Base-by-base conservation (phyloP, 2,888 invertebrate genomes). In the Lissocephala sabroskyi region DNA sequence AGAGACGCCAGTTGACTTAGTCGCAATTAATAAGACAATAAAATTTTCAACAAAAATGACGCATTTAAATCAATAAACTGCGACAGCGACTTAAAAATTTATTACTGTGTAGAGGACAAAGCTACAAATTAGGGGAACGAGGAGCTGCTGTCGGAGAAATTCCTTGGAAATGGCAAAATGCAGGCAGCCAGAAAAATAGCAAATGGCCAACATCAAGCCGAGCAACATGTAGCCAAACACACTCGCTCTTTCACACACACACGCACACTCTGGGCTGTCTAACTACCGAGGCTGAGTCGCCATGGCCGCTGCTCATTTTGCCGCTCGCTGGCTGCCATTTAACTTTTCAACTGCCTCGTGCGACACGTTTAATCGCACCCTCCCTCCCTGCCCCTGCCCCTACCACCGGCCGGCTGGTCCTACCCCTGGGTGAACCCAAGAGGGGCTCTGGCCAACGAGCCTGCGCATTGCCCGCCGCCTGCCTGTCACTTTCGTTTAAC, bases 401-500 rank as follows among this genome's bases (percentile, higher is more conserved):
- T 26, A 28, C 28, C 30, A 26, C 28, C 13, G n/a, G n/a, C n/a
- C n/a, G n/a, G n/a, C n/a, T n/a, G n/a, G n/a, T n/a, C 37, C 16
- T 52, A 33, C 39, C 26, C 17, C 7, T 36, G 36, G 23, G 11
- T 39, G 19, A 23, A 13, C 14, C 35, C 35, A 35, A 13, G 10
- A 13, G 16, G 16, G 35, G 16, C n/a, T 6, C 14, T 40, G 10
- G 13, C 32, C 56, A 53, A 46, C 59, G 62, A 55, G 65, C 65
- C 60, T 61, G 52, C 62, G 56, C 63, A 52, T 48, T 56, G 60
- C 30, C 54, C 44, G 46, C 39, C 36, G 16, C 26, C 16, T 32
- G 73, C 61, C 67, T 78, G 77, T 71, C 77, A 75, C 77, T 79
- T 74, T 79, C 71, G 62, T 74, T 79, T 65, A 68, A 70, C 62